Base-by-base conservation (phyloP, 1,140 invertebrate genomes). In the Saxidomus purpurata region DNA sequence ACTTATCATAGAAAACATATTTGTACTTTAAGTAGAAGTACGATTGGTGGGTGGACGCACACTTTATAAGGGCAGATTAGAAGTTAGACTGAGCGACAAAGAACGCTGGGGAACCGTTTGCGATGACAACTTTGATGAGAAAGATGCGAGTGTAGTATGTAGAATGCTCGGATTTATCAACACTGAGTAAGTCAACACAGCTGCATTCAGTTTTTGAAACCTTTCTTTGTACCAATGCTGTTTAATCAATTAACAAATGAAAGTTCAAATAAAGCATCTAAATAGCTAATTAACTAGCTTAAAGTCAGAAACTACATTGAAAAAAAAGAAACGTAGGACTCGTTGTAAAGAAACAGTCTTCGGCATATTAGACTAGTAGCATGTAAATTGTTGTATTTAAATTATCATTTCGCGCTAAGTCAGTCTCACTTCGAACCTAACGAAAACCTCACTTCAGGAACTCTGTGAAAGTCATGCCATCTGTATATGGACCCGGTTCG, bases 401-500 rank as follows among this genome's bases (percentile, higher is more conserved):
- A 15, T 43, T 43, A 15, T 43, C 15, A 43, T 43, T 43, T 43
- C 15, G 43, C 15, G 15, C 43, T 43, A 43, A 43, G 43, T 43
- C 4, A 43, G 15, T 8, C 15, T 8, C 43, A 43, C 15, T 4
- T 8, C 4, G 6, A 8, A 43, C 15, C 15, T 43, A 15, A 43
- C 43, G 6, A 43, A 43, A 43, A 43, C 15, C 4, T 43, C 43
- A 43, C 43, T 43, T 8, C 43, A 40, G 17, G 13, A 74, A 74
- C 22, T 3, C 25, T 74, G 36, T 74, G 25, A 36, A 19, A 15
- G 38, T 80, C 9, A 22, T 4, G 6, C 0, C 19, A 17, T 11
- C 9, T 43, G 8, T 28, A 13, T 49, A 47, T 83, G 81, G 61
- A 13, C 95, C 96, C 55, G 95, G 96, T 31, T 8, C 31, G 28